Base-by-base conservation (phyloP, 1,140 invertebrate species). In the Ceratina japonica region DNA sequence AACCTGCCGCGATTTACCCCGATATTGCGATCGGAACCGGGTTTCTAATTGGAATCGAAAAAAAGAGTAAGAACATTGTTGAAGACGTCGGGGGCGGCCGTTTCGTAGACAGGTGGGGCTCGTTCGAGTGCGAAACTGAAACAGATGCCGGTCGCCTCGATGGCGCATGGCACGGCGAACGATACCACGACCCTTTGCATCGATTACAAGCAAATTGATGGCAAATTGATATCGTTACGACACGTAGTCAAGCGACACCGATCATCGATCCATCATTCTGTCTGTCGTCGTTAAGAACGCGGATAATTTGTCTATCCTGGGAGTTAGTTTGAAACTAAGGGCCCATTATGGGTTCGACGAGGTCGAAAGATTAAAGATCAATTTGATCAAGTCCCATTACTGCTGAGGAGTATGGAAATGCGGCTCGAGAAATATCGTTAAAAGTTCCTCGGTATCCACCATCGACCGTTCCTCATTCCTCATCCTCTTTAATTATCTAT, bases 241-340 rank as follows among this genome's bases (percentile, higher is more conserved):
- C 56, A 54, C 78, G 44, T 52, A 37, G 62, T 44, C 37, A 44
- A 79, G 44, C 54, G 63, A 59, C 62, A 61, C 52, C 70, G 70
- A 73, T 79, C 71, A 79, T 79, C 77, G 77, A 79, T 79, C 62
- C 70, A 74, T 79, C 77, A 74, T 73, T 74, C 71, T 61, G 71
- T 52, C 52, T 44, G 51, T 49, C 61, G 37, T 79, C 62, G 70
- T 73, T 73, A 74, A 66, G 62, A 65, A 59, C 62, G 22, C 62
- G 18, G 59, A 56, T 64, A 78, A 78, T 72, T 77, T 61, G 75
- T 77, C 75, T 76, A 76, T 51, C 27, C 31, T 27, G 13, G 16
- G 69, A 15, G 20, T 69, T 56, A 72, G 59, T 27, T 72, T 13
- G 58, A 4, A 49, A 27, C 69, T 49, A 18, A 72, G 22, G 20